Base-by-base conservation (phyloP, 2,113 vertebrate genomes). In the Amblyopsis rosae region DNA sequence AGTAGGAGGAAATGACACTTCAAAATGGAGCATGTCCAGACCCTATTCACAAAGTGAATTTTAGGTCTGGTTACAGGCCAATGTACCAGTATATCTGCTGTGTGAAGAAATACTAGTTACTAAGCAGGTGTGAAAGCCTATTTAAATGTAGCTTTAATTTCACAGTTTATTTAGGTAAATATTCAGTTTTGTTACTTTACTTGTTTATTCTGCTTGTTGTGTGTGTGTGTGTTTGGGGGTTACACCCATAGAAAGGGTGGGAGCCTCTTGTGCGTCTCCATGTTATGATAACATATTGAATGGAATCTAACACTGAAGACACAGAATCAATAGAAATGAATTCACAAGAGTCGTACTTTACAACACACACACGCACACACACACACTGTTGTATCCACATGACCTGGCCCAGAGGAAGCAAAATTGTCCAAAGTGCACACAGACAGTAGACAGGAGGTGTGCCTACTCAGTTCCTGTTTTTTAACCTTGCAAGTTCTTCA, bases 391-490 rank as follows among this genome's bases (percentile, higher is more conserved):
- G 9, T 65, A n/a, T 62, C 56, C 62, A 81, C 75, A 63, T 76
- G 59, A 35, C n/a, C n/a, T 48, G 53, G 41, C 69, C 62, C 57
- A 59, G 35, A 74, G 76, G 73, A 74, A 72, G 67, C 64, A 63
- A 15, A 70, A 65, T 13, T 13, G 7, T 51, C 6, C 53, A 58
- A 3, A 19, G 45, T 3, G 62, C 47, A 35, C 57, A 62, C 61
- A 64, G 49, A 71, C 48, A 73, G 8, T 26, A 72, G 49, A 51
- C 73, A 77, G 73, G 75, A 74, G 73, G 65, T 66, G 73, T 70
- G 74, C 61, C 77, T 81, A 82, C 85, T 67, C 85, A 81, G n/a
- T 84, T 90, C 87, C 88, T 87, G 83, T 87, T 88, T 89, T 87
- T 82, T 75, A 82, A 68, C 75, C 64, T 82, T 74, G 62, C 3